Percentiles rank a stretch among this genome's conserved stretches.
These are phyloP conservation scores for Bungarus multicinctus DNA, from an alignment of 2,113 vertebrate species.

Conservation along the genomic window DNA sequence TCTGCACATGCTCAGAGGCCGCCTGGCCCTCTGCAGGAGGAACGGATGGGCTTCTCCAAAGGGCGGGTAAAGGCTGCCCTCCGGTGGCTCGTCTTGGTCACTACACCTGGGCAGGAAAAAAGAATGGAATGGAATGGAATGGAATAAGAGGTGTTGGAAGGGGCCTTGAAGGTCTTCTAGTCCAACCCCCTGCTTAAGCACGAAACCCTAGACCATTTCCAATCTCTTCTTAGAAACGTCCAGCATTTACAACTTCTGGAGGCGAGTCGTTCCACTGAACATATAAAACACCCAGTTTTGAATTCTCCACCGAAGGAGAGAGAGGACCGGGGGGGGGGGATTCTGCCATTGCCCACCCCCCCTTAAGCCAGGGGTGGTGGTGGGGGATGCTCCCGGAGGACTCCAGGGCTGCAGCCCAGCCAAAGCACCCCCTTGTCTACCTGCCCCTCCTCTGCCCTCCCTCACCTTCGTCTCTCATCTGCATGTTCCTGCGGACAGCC, in stretches of 20 bases:
- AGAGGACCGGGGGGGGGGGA: no score
- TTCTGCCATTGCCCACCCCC: not conserved
- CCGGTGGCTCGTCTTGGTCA: not conserved
- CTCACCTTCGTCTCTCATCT: conserved; percentile 82
- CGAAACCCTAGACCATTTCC: no score
- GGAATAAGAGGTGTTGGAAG: no score
- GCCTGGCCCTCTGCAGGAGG: not conserved
- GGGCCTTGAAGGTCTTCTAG: no score
- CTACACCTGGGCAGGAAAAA: not conserved
- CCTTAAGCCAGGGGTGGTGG: not conserved
- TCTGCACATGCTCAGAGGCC: not conserved
- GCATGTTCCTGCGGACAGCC: conserved; percentile 80
- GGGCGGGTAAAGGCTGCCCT: not conserved
- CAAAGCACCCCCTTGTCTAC: not conserved
- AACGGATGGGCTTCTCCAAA: not conserved
- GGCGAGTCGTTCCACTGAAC: no score
- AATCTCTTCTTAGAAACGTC: no score
- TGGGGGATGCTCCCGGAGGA: not conserved
- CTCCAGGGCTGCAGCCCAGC: not conserved
- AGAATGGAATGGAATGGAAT: no score
- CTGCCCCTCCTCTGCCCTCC: not conserved
- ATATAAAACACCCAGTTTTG: not conserved
- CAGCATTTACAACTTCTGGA: no score
- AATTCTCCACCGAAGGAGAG: not conserved
- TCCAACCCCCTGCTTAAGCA: no score